Conservation (phyloP, 2,113 vertebrate species). For the Poeciliopsis turrubarensis region DNA sequence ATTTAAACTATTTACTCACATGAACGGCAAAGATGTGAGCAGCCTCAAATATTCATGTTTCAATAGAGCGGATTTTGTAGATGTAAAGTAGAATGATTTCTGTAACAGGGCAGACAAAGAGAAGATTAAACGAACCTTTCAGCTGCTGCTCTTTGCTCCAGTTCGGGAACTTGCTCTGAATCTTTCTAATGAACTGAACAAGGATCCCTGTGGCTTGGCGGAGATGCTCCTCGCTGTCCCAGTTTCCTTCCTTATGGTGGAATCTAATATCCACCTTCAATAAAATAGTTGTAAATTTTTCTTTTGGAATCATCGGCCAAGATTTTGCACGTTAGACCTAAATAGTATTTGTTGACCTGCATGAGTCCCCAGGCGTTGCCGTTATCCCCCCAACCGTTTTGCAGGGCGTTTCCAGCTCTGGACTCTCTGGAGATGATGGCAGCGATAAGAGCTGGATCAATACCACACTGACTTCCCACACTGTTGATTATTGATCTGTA, state of each 20-base stretch:
- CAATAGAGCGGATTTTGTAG: not conserved
- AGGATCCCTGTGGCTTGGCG: slow-evolving; percentile 8
- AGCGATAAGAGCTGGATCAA: slow-evolving; percentile 61
- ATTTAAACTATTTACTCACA: too few relatives aligned
- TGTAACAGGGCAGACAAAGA: too few relatives aligned
- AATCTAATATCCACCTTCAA: slow-evolving; percentile 5
- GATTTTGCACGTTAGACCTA: not conserved
- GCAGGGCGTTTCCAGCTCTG: slow-evolving; percentile 49
- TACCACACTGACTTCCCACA: not conserved
- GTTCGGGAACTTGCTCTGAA: not conserved
- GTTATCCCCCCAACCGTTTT: slow-evolving; percentile 37
- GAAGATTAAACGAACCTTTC: slow-evolving; percentile 55
- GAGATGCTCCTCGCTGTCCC: slow-evolving; percentile 20
- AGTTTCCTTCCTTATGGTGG: not conserved
- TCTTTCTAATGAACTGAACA: not conserved
- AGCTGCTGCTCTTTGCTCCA: slow-evolving; percentile 37
- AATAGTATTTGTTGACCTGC: slow-evolving; percentile 42
- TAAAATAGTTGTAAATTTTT: not conserved
- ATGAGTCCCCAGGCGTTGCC: slow-evolving; percentile 49
- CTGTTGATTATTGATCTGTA: slow-evolving; percentile 34
- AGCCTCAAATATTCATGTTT: too few relatives aligned
- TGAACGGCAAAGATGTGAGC: too few relatives aligned
- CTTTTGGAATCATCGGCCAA: not conserved
- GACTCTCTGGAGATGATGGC: slow-evolving; percentile 72
- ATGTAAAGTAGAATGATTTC: too few relatives aligned